Conservation (phyloP, 1,140 invertebrate genomes). For the Thaumatotibia leucotreta region DNA sequence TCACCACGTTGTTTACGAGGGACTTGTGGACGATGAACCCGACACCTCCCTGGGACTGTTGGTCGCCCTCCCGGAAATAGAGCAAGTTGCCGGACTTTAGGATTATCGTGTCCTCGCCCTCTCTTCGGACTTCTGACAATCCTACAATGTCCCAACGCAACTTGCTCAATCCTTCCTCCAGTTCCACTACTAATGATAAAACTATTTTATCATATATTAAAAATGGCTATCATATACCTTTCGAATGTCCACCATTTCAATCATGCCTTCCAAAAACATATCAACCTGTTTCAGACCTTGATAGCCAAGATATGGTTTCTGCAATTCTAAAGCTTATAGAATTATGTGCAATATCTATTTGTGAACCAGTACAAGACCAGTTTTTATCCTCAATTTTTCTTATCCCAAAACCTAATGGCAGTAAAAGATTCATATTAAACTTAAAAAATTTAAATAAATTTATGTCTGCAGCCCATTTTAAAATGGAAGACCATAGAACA, state of each 20-base stretch:
- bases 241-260: neutral
- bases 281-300: neutral
- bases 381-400: slow-evolving; percentile 3
- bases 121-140: no score
- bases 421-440: no score
- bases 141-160: no score
- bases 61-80: no score
- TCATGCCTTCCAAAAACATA: neutral
- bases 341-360: neutral
- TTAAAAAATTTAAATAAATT: slow-evolving; percentile 6
- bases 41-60: no score
- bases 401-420: neutral
- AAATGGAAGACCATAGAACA: slow-evolving; percentile 12
- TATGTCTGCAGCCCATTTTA: neutral
- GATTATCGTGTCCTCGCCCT: no score
- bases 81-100: no score
- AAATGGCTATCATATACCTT: neutral
- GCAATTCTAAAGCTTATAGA: neutral
- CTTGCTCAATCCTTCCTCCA: no score
- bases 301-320: neutral
- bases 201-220: no score
- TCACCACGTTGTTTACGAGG: no score
- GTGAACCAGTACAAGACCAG: neutral
- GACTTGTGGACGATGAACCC: no score
- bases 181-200: no score